Conservation (phyloP, 2,888 invertebrate genomes). For the Cistogaster globosa region DNA sequence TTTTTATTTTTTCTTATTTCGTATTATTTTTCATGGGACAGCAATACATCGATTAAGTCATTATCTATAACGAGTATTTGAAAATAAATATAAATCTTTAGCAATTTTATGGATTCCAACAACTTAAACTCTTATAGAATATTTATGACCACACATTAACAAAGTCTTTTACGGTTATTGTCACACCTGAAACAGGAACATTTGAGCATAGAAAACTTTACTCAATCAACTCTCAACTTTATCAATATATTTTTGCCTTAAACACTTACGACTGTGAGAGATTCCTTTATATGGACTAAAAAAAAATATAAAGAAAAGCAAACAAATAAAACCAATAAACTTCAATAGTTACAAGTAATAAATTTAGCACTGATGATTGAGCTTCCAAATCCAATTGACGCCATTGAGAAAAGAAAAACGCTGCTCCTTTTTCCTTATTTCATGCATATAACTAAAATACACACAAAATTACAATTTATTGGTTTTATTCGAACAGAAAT, state of each 20-base stretch:
- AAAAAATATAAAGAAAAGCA: conserved; percentile 25
- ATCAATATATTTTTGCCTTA: conserved; percentile 34
- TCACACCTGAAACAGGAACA: conserved; percentile 73
- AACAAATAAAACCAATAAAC: conserved; percentile 73
- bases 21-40: background rate
- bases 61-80: conserved; percentile 46
- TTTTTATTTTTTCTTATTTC: background rate
- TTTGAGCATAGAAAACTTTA: conserved; percentile 44
- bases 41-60: conserved; percentile 13
- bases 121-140: conserved; percentile 49
- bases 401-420: conserved; percentile 26
- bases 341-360: conserved; percentile 73
- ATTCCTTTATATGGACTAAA: conserved; percentile 18
- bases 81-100: conserved; percentile 66
- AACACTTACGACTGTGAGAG: conserved; percentile 6
- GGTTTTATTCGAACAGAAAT: conserved; percentile 46
- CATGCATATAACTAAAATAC: conserved; percentile 33
- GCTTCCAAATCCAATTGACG: conserved; percentile 71
- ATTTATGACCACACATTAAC: conserved; percentile 73
- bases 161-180: conserved; percentile 75
- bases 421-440: background rate
- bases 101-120: conserved; percentile 12
- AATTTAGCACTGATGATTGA: conserved; percentile 72
- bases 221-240: conserved; percentile 54
- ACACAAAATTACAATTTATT: conserved; percentile 71